Evolutionary conservation across 2,888 invertebrate genomes (phyloP).

Genomic region (Volucella inflata): DNA sequence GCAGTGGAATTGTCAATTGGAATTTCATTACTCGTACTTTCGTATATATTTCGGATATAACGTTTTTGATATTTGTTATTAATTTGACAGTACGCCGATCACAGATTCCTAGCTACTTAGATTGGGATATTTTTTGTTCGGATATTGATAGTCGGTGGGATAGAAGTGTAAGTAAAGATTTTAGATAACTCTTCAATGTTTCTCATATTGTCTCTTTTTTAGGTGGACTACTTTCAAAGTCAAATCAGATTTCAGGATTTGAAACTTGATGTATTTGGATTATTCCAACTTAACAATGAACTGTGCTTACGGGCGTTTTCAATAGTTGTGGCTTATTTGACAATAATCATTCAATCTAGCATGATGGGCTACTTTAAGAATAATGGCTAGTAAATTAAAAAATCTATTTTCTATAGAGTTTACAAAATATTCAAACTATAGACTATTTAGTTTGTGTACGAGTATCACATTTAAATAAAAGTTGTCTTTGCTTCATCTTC

Average conservation of each 20-base stretch:
- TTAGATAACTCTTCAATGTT: not conserved
- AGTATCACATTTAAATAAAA: too few species aligned
- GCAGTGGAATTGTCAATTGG: constrained; percentile 62
- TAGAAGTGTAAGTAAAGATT: constrained; percentile 78
- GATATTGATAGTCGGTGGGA: constrained; percentile 80
- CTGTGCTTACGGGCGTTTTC: constrained; percentile 8
- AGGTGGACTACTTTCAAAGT: constrained; percentile 38
- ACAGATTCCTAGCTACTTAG: constrained; percentile 76
- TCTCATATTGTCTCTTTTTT: not conserved
- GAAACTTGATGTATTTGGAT: constrained; percentile 24
- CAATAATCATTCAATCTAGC: constrained; percentile 26
- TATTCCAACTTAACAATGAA: constrained; percentile 29
- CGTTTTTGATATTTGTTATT: constrained; percentile 78
- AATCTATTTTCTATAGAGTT: too few species aligned
- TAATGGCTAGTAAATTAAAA: too few species aligned
- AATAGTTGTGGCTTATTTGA: constrained; percentile 12
- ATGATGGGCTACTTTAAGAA: constrained; percentile 12
- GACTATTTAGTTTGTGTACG: too few species aligned
- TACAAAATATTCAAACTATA: too few species aligned
- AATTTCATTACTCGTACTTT: constrained; percentile 72
- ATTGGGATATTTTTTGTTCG: constrained; percentile 79
- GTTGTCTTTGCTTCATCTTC: too few species aligned
- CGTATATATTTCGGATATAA: constrained; percentile 77
- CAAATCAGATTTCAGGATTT: constrained; percentile 29
- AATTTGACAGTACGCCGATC: constrained; percentile 78